Evolutionary conservation across 2,797 vertebrate genomes (phyloP).

Genomic region (Pelobates cultripes): DNA sequence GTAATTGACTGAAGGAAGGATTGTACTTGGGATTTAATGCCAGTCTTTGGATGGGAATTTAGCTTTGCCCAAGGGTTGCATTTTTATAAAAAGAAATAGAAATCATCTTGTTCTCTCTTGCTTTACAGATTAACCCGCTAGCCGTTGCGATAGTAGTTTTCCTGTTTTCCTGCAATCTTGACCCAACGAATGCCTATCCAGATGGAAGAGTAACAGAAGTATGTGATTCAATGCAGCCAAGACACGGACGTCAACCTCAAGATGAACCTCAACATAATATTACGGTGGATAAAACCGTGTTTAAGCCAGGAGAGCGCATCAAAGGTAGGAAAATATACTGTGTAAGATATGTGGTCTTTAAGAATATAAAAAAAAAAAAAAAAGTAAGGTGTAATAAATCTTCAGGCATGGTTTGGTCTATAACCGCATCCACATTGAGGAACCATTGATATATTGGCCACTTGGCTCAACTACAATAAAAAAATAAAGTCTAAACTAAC

Average conservation of each 20-base stretch:
- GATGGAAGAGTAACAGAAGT: constrained; percentile 72
- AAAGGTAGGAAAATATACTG: constrained; percentile 70
- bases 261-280: constrained; percentile 68
- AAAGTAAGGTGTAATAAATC: no score
- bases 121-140: constrained; percentile 65
- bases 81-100: no score
- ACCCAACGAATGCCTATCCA: constrained; percentile 65
- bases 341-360: background rate
- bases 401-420: no score
- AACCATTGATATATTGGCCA: no score
- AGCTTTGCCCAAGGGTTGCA: no score
- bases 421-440: no score
- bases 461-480: no score
- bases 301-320: constrained; percentile 74
- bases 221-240: constrained; percentile 77
- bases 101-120: background rate
- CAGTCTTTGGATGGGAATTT: no score
- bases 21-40: no score
- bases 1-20: no score
- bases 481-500: no score
- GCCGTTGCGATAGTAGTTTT: constrained; percentile 41
- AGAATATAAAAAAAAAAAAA: no score
- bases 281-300: constrained; percentile 68
- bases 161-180: constrained; percentile 48
- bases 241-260: constrained; percentile 67